These are phyloP conservation scores for Lutraria lutraria DNA, from an alignment of 2,888 invertebrate genomes.

Conservation along the genomic window DNA sequence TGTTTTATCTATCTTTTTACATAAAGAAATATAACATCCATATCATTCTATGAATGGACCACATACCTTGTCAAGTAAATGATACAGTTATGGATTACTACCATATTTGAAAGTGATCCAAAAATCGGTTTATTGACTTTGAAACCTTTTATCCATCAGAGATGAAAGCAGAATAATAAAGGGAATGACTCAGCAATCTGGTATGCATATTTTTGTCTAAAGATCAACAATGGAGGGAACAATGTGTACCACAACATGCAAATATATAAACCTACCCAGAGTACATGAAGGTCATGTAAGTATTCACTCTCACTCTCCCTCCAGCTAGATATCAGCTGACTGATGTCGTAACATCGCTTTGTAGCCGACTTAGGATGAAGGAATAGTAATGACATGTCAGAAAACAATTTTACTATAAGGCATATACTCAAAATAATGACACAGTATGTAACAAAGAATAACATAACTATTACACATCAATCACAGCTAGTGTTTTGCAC, in stretches of 20 bases:
- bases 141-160: background rate
- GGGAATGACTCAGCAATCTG: background rate
- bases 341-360: constrained; percentile 68
- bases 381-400: constrained; percentile 9
- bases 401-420: background rate
- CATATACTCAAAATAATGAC: background rate
- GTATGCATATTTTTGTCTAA: constrained; percentile 14
- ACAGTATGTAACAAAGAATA: background rate
- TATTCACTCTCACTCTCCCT: constrained; percentile 70
- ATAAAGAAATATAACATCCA: no score
- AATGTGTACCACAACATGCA: constrained; percentile 8
- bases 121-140: background rate
- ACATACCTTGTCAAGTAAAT: background rate
- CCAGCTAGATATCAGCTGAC: constrained; percentile 66
- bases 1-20: no score
- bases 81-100: background rate
- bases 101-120: background rate
- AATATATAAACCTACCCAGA: constrained; percentile 67
- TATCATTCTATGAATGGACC: background rate
- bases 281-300: constrained; percentile 69
- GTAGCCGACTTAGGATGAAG: constrained; percentile 7
- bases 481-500: no score
- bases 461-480: no score
- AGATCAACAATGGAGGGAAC: background rate
- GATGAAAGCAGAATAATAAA: background rate